phyloP scores from a whole-genome alignment of 2,888 invertebrate genomes.

The Emmelina monodactyla region DNA sequence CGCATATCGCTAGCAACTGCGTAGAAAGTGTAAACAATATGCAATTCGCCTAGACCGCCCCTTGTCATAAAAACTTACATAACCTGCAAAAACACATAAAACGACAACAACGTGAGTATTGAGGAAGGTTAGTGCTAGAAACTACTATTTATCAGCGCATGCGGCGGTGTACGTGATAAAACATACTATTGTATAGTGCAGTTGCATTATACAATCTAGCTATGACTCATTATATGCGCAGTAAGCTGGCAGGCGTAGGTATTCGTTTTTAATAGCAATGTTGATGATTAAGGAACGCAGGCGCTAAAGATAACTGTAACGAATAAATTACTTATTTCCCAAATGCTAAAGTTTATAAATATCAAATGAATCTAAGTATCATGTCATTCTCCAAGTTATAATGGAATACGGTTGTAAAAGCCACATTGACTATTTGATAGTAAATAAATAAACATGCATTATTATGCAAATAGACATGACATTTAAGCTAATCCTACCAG shows the following conservation, averaged over 20 bases:
- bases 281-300: too few relatives aligned
- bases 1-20: too few relatives aligned
- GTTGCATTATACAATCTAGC: background rate
- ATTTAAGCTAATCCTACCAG: background rate
- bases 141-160: background rate
- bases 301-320: too few relatives aligned
- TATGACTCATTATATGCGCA: background rate
- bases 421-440: too few relatives aligned
- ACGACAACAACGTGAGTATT: slow-evolving; percentile 17
- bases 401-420: too few relatives aligned
- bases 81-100: slow-evolving; percentile 2
- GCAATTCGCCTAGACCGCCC: too few relatives aligned
- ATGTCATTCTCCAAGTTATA: too few relatives aligned
- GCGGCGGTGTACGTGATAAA: background rate
- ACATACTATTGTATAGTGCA: background rate
- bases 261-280: background rate
- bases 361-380: too few relatives aligned
- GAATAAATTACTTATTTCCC: too few relatives aligned
- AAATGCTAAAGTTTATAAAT: too few relatives aligned
- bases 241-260: too few relatives aligned
- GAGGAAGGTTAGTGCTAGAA: slow-evolving; percentile 13
- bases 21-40: too few relatives aligned
- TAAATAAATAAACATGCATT: slow-evolving; percentile 1
- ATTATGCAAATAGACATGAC: slow-evolving; percentile 1
- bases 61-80: background rate